Evolutionary conservation across 2,797 vertebrate species (phyloP).

Genomic region (Apogon hyalosoma): DNA sequence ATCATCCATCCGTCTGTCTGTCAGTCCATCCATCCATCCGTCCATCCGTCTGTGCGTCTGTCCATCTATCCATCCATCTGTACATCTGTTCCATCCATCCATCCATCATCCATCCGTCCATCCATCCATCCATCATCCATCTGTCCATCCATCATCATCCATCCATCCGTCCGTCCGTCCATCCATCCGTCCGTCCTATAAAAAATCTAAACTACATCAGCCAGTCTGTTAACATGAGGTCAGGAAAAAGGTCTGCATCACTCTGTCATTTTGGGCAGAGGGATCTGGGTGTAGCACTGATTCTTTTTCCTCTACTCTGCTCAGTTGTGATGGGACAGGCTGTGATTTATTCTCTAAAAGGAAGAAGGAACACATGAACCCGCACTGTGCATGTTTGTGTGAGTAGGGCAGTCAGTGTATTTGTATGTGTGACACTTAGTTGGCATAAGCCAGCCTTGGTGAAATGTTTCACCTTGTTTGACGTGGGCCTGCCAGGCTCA

Average conservation of each 20-base stretch:
- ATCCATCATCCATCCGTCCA: no score
- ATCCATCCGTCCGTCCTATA: no score
- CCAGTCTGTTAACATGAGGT: neutral
- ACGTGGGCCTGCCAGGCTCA: conserved; percentile 32
- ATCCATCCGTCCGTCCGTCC: no score
- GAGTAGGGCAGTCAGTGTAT: conserved; percentile 4
- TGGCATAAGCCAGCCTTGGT: conserved; percentile 44
- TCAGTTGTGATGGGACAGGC: conserved; percentile 18
- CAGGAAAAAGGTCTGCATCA: conserved; percentile 14
- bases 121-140: no score
- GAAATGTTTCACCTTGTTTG: conserved; percentile 51
- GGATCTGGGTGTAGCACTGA: conserved; percentile 29
- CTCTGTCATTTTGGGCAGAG: conserved; percentile 2
- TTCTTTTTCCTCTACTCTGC: conserved; percentile 4
- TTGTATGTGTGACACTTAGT: conserved; percentile 53
- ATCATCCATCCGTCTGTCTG: no score
- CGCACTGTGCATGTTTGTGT: conserved; percentile 8
- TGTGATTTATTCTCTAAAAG: conserved; percentile 15
- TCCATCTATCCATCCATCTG: no score
- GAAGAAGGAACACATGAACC: conserved; percentile 9
- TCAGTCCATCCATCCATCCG: no score
- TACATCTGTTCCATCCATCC: no score
- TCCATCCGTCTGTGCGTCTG: no score
- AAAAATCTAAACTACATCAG: conserved; percentile 1
- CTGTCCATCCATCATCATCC: no score